Base-by-base conservation (phyloP, 2,888 invertebrate species). In the Folsomia manolachei region DNA sequence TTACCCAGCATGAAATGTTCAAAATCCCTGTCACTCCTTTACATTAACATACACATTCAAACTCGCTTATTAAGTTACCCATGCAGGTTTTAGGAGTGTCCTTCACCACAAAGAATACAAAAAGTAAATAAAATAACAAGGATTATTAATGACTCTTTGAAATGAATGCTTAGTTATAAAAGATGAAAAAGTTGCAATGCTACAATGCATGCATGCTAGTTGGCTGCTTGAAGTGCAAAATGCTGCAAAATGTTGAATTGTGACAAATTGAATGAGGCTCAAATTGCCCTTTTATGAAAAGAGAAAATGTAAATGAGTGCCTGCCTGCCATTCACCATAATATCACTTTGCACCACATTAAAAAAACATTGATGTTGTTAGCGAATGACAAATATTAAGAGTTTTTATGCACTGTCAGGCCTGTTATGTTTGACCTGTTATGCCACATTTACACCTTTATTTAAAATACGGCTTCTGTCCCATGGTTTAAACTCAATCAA, bases 1-100 rank as follows among this genome's bases (percentile, higher is more conserved):
- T 66, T 51, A 66, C 27, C 9, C 27, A 66, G 65, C 65, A 39
- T 66, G 65, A 66, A 66, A 52, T 51, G 51, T 63, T 56, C 4
- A 39, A 39, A 39, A 39, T 9, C 14, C 39, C 14, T n/a, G n/a
- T n/a, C n/a, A n/a, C n/a, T n/a, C n/a, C n/a, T n/a, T n/a, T n/a
- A n/a, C n/a, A n/a, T n/a, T n/a, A n/a, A n/a, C n/a, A n/a, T n/a
- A n/a, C n/a, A n/a, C n/a, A n/a, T n/a, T n/a, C n/a, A n/a, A n/a
- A n/a, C n/a, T n/a, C 39, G 14, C 39, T 4, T 39, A 39, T 39
- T 39, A 39, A 14, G 39, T 39, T 39, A 39, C 39, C 14, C 14
- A 39, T 39, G 39, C 39, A 39, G 39, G 39, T 14, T 9, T 9
- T 39, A 39, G 39, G 39, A 9, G 14, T 39, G 39, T 39, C 39